Evolutionary conservation across 23 tunicate genomes (phyloP).

Genomic region (Ciona savignyi): DNA sequence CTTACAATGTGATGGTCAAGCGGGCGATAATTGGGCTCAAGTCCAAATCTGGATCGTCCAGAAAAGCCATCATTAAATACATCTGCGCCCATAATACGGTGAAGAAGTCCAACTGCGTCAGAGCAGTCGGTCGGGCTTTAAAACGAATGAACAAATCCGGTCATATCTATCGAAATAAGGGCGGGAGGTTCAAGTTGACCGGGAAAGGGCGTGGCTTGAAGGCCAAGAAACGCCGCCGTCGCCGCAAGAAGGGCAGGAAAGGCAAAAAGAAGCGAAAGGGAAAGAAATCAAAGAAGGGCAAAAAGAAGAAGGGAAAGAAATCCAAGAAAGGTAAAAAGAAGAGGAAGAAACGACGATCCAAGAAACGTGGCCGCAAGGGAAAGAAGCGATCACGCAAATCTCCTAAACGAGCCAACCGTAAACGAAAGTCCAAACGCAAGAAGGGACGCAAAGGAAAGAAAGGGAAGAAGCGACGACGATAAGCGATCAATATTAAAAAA

Average conservation of each 20-base stretch:
- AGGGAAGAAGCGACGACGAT: constrained; percentile 15
- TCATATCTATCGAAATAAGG: constrained; percentile 29
- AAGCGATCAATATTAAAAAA: too few species aligned
- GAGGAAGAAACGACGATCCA: constrained; percentile 22
- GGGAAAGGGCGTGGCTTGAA: constrained; percentile 57
- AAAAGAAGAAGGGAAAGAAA: constrained; percentile 28
- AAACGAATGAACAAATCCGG: constrained; percentile 65
- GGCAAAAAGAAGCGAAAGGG: constrained; percentile 16
- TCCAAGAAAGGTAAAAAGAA: constrained; percentile 13
- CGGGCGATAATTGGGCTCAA: constrained; percentile 48
- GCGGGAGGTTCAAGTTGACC: constrained; percentile 42
- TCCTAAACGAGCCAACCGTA: constrained; percentile 25
- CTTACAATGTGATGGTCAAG: constrained; percentile 71
- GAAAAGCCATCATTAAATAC: constrained; percentile 45
- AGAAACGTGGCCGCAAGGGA: constrained; percentile 19
- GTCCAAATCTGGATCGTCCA: constrained; percentile 53
- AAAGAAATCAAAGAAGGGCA: constrained; percentile 23
- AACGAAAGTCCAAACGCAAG: constrained; percentile 16
- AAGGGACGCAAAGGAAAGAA: constrained; percentile 16
- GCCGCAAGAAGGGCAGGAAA: constrained; percentile 11
- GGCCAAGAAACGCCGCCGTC: constrained; percentile 33
- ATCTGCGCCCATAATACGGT: constrained; percentile 53
- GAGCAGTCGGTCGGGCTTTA: constrained; percentile 54
- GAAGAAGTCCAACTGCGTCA: constrained; percentile 49
- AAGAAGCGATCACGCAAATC: constrained; percentile 20